phyloP scores from a whole-genome alignment of 2,113 vertebrate genomes.

The Gobiocypris rarus region DNA sequence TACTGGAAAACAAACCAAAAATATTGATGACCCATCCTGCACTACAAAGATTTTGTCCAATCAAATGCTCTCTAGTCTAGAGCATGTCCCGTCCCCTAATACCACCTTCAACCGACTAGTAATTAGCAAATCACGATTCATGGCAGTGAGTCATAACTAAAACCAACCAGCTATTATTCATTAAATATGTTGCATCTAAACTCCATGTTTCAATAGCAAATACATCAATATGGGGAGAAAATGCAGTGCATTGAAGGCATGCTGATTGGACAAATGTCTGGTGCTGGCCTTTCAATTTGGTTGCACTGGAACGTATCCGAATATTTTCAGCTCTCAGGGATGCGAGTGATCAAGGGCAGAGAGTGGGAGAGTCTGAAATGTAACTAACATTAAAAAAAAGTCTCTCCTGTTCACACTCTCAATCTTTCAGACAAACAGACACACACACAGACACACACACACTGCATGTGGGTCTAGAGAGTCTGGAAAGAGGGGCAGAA shows the following conservation, averaged over 20 bases:
- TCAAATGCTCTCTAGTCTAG: background rate
- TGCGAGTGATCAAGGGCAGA: background rate
- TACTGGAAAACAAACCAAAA: background rate
- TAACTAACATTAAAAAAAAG: background rate
- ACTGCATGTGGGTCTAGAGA: constrained; percentile 21
- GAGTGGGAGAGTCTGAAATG: background rate
- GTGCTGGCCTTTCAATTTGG: background rate
- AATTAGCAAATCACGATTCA: background rate
- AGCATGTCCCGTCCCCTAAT: background rate
- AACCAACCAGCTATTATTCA: background rate
- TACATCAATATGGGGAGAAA: background rate
- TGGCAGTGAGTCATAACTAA: background rate
- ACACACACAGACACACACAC: background rate
- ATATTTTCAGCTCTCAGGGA: background rate
- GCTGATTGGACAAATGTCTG: background rate
- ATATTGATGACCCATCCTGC: constrained; percentile 8
- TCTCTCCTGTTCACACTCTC: background rate
- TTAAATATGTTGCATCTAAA: background rate
- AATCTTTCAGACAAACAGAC: constrained; percentile 37
- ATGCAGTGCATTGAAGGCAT: too few relatives aligned
- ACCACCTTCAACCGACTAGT: background rate
- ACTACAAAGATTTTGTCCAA: background rate
- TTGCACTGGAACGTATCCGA: background rate
- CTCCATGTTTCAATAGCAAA: background rate
- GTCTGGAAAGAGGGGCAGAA: constrained; percentile 5